Evolutionary conservation across 2,888 invertebrate genomes (phyloP).

Genomic region (Nephrotoma appendiculata): DNA sequence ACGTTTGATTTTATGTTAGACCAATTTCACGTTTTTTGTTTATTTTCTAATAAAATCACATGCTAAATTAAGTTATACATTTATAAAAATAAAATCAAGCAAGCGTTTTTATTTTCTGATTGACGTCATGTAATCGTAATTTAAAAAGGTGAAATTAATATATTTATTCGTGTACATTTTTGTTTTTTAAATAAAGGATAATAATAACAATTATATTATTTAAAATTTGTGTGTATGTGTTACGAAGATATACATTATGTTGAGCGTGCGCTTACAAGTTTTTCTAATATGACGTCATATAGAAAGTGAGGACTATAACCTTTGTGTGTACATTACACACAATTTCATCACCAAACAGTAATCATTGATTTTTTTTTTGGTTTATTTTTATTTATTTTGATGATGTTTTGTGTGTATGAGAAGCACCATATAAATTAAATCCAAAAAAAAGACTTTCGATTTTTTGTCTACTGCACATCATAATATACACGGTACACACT

Average conservation of each 20-base stretch:
- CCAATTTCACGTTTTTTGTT: conserved; percentile 1
- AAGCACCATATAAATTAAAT: not conserved
- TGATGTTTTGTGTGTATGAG: not conserved
- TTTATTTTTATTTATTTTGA: not conserved
- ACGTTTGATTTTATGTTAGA: conserved; percentile 1
- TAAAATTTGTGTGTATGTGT: not conserved
- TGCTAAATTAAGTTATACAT: not conserved
- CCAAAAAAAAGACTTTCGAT: not conserved
- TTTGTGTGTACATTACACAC: not conserved
- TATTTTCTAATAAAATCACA: not conserved
- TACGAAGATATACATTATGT: not conserved
- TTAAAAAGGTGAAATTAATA: not conserved
- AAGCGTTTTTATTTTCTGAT: not conserved
- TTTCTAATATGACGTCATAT: not conserved
- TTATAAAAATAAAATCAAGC: not conserved
- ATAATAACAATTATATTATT: not conserved
- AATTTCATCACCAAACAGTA: not conserved
- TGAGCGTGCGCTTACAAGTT: not conserved
- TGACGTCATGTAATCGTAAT: conserved; percentile 1
- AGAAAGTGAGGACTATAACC: not conserved
- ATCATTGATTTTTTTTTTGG: not conserved
- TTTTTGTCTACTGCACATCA: not conserved
- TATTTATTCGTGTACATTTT: not conserved
- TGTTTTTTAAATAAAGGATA: not conserved
- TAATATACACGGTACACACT: not conserved